phyloP scores from a whole-genome alignment of 2,797 vertebrate genomes.

The Chaetodon trifasciatus region DNA sequence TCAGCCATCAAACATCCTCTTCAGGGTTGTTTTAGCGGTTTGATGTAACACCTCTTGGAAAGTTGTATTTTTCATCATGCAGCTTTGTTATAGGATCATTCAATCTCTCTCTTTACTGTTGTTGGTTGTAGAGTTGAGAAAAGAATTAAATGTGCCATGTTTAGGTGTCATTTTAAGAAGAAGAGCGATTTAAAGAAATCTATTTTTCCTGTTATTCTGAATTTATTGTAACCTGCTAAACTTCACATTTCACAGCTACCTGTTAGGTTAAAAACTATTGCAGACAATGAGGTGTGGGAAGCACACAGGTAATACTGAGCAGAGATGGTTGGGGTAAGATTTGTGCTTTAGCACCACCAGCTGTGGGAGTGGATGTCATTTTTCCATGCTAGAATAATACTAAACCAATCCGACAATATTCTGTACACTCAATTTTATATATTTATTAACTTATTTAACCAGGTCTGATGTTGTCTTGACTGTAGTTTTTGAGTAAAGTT shows the following conservation, averaged over 20 bases:
- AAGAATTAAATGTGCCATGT: neutral
- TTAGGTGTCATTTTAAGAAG: neutral
- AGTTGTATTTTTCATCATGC: neutral
- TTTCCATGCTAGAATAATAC: neutral
- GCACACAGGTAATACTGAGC: neutral
- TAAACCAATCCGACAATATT: conserved; percentile 11
- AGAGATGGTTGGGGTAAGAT: neutral
- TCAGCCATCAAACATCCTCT: neutral
- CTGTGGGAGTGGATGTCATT: neutral
- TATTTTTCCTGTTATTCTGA: neutral
- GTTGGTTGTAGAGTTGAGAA: neutral
- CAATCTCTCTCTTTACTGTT: neutral
- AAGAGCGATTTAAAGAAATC: neutral
- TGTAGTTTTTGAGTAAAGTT: neutral
- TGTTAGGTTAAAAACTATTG: neutral
- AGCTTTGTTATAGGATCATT: too few relatives aligned
- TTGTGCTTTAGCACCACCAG: neutral
- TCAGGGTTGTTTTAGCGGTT: neutral
- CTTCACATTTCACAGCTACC: neutral
- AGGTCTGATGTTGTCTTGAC: neutral
- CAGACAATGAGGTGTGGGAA: neutral
- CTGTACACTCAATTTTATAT: neutral
- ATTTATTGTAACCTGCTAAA: neutral
- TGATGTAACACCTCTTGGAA: neutral
- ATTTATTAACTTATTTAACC: conserved; percentile 47